A percentile compares a stretch with the other conserved stretches of the same genome.
Conservation (phyloP, 2,888 invertebrate genomes). For the Drosophila quasianomalipes region DNA sequence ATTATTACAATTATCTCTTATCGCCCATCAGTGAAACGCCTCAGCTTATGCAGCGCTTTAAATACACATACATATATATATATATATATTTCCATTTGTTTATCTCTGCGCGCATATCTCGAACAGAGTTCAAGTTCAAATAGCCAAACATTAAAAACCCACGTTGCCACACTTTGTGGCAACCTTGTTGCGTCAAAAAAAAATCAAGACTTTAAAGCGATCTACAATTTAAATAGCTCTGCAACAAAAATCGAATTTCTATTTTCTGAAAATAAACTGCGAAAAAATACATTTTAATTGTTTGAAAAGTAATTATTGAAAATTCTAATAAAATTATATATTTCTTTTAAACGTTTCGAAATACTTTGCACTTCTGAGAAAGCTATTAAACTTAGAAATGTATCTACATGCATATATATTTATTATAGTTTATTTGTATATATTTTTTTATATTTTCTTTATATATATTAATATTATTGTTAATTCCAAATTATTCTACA, state of each 20-base stretch:
- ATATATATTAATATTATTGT: too few species aligned
- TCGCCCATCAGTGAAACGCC: conserved; percentile 56
- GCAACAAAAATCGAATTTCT: not conserved
- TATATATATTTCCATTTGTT: not conserved
- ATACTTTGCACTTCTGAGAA: not conserved
- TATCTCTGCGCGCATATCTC: conserved; percentile 17
- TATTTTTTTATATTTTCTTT: too few species aligned
- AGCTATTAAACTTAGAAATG: too few species aligned
- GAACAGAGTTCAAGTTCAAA: conserved; percentile 67
- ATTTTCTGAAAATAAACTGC: not conserved
- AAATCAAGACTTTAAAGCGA: not conserved
- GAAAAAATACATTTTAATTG: not conserved
- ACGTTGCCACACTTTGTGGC: not conserved
- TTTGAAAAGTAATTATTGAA: not conserved
- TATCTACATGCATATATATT: too few species aligned
- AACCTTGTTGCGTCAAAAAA: not conserved
- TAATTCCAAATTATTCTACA: not conserved
- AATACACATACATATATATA: not conserved
- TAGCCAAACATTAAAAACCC: not conserved
- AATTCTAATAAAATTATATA: not conserved
- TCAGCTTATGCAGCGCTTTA: conserved; percentile 69
- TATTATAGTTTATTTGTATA: not conserved
- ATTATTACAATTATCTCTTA: conserved; percentile 47
- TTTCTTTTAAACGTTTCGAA: not conserved
- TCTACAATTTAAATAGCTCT: not conserved